Percentiles rank a stretch among this genome's conserved stretches.
These are phyloP conservation scores for Galerucella pusilla DNA, from an alignment of 2,888 invertebrate genomes.

Conservation along the genomic window DNA sequence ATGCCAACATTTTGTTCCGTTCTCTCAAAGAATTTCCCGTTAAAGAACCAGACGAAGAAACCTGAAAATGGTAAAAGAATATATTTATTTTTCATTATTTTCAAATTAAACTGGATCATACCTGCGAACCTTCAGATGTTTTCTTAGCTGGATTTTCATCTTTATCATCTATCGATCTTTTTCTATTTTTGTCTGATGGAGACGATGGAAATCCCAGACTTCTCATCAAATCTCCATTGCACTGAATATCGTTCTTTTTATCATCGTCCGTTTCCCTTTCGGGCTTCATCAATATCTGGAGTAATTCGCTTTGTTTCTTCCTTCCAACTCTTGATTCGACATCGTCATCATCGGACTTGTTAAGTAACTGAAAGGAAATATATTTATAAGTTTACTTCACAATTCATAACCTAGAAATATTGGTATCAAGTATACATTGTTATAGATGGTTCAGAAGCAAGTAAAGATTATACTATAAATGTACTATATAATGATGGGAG, in stretches of 20 bases:
- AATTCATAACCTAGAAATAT: background rate
- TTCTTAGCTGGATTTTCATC: constrained; percentile 68
- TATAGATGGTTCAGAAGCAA: no score
- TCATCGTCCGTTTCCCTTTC: constrained; percentile 65
- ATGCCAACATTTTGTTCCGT: constrained; percentile 87
- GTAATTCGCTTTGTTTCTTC: constrained; percentile 72
- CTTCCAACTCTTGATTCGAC: constrained; percentile 70
- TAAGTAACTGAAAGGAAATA: constrained; percentile 74
- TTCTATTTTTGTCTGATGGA: constrained; percentile 68
- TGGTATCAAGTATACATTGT: no score
- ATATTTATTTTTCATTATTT: background rate
- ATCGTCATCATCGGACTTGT: constrained; percentile 84
- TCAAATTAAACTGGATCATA: constrained; percentile 26
- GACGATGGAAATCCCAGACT: constrained; percentile 72
- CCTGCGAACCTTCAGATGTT: constrained; percentile 62
- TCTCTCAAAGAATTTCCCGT: constrained; percentile 78
- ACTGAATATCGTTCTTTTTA: constrained; percentile 60
- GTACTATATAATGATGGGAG: no score
- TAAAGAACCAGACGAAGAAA: constrained; percentile 60
- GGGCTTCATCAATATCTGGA: constrained; percentile 71
- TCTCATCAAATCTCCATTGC: constrained; percentile 69
- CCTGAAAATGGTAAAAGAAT: constrained; percentile 46
- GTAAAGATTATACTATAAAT: no score
- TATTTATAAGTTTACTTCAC: background rate
- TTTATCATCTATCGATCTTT: constrained; percentile 74